Evolutionary conservation across 1,140 invertebrate genomes (phyloP), one percentile per base, ranked within the genome.

Genomic region (Mercenaria mercenaria): DNA sequence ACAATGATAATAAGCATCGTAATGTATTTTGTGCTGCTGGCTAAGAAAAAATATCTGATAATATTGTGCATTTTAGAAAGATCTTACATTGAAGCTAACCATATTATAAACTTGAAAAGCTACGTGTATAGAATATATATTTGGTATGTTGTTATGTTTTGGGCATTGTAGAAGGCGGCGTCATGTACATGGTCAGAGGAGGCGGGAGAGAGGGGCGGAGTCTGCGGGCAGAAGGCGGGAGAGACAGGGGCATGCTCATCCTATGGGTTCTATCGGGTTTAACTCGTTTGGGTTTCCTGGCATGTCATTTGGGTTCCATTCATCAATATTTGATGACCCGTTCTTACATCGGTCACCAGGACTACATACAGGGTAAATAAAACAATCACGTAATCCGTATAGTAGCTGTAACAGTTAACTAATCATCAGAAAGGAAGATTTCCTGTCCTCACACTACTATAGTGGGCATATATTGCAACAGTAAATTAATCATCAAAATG

Each of bases 271-370:
- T 82, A 59, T 91, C 56, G 64, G 87, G 81, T 72, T 86, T 90
- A 79, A 61, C 86, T 34, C 89, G 84, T 74, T 85, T 89, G 85
- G 92, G 90, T 83, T 91, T 91, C 81, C 92, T 74, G 72, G 81
- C 13, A 90, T 90, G 81, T 80, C 82, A 15, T 91, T 92, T 88
- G 91, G 92, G 86, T 92, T 93, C 80, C 76, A 81, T 59, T 86
- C 91, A 81, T 89, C 89, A 69, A 81, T 93, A 32, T 91, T 92
- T 92, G 92, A 93, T 69, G 72, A 88, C 74, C 88, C 74, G 13
- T 87, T 87, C 59, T 79, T 79, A 59, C 85, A 87, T 64, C 72
- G 85, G 8, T 81, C 76, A 26, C 59, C 61, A 41, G 86, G 86
- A 80, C 64, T 88, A n/a, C 76, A 88, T 79, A 72, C 59, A 32